A percentile compares a stretch with the other conserved stretches of the same genome.
phyloP scores from a whole-genome alignment of 2,888 invertebrate genomes.

The Hedychridium roseum region DNA sequence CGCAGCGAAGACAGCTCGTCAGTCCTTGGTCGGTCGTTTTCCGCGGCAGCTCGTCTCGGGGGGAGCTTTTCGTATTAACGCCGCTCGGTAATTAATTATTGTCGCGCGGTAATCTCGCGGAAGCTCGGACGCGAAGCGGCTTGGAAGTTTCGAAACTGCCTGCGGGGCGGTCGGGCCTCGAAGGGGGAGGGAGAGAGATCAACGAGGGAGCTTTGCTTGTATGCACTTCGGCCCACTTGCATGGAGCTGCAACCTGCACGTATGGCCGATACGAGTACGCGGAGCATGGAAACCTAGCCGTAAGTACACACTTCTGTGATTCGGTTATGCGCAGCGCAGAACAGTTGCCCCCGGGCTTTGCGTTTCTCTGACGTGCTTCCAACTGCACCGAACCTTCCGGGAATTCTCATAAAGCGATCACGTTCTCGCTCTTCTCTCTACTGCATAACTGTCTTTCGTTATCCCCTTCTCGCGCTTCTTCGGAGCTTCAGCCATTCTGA shows the following conservation, averaged over 20 bases:
- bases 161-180: neutral
- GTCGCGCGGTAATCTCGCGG: slow-evolving; percentile 28
- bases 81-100: slow-evolving; percentile 33
- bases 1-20: no score
- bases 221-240: no score
- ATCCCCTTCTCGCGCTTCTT: neutral
- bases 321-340: no score
- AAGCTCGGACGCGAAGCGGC: neutral
- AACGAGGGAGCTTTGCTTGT: neutral
- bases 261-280: no score
- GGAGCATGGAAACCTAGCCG: no score
- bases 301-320: no score
- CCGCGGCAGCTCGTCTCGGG: neutral
- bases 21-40: no score
- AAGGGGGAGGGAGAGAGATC: neutral
- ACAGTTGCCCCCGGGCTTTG: neutral
- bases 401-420: no score
- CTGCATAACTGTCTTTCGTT: neutral
- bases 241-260: no score
- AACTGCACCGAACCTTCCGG: neutral
- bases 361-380: neutral
- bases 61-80: slow-evolving; percentile 23
- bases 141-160: neutral
- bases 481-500: no score
- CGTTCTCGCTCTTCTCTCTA: no score